These are phyloP conservation scores for Drosophila neocordata DNA, from an alignment of 1,140 invertebrate genomes.

Conservation along the genomic window DNA sequence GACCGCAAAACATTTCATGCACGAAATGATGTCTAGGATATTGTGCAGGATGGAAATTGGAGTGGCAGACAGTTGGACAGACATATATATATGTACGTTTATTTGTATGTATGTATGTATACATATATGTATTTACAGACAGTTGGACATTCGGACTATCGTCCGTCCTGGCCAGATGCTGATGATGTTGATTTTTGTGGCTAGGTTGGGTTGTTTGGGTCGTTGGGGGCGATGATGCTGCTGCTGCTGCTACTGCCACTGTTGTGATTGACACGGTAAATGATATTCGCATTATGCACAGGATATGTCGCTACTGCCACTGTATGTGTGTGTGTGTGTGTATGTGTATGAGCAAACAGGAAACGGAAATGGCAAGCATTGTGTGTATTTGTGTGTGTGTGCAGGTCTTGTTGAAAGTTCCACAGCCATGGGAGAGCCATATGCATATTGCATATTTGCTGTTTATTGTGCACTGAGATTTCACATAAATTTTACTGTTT, in stretches of 20 bases:
- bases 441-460: slow-evolving; percentile 57
- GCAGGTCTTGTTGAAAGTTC: slow-evolving; percentile 26
- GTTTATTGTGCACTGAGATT: slow-evolving; percentile 59
- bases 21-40: slow-evolving; percentile 49
- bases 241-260: not conserved
- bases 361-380: slow-evolving; percentile 79
- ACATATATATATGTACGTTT: no score
- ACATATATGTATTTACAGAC: no score
- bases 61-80: not conserved
- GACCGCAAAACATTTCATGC: slow-evolving; percentile 80
- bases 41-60: slow-evolving; percentile 21
- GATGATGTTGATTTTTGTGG: slow-evolving; percentile 30
- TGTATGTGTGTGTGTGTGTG: slow-evolving; percentile 20
- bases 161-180: not conserved
- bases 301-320: slow-evolving; percentile 58
- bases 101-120: no score
- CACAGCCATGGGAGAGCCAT: slow-evolving; percentile 37
- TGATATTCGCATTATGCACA: slow-evolving; percentile 77
- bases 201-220: slow-evolving; percentile 46
- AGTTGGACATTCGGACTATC: no score
- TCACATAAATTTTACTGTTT: slow-evolving; percentile 41
- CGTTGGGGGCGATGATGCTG: slow-evolving; percentile 41
- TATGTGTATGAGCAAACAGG: slow-evolving; percentile 61
- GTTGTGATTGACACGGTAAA: slow-evolving; percentile 76
- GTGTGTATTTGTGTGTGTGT: slow-evolving; percentile 47